Conservation (phyloP, 2,797 vertebrate species). For the Anguilla megastoma region DNA sequence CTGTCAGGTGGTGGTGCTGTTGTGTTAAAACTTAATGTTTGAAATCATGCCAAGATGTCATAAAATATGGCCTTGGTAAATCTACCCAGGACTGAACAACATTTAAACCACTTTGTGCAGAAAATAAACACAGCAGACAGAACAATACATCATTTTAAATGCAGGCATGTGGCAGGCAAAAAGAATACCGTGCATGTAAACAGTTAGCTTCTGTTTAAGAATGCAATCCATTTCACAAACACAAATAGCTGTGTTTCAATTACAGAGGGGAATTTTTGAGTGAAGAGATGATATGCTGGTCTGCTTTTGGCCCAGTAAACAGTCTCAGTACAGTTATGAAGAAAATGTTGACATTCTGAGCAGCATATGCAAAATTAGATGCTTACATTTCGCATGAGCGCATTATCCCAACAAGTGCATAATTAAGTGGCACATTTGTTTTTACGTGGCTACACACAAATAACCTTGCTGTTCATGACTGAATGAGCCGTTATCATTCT, state of each 20-base stretch:
- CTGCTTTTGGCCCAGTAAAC: background rate
- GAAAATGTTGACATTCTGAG: background rate
- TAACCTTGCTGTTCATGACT: background rate
- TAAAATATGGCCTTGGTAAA: conserved; percentile 19
- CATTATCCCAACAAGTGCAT: background rate
- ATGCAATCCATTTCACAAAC: background rate
- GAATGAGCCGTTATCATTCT: background rate
- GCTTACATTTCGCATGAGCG: background rate
- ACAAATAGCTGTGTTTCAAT: background rate
- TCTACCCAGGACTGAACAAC: background rate
- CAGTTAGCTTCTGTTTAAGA: background rate
- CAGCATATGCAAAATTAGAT: background rate
- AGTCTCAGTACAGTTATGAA: background rate
- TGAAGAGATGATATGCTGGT: background rate
- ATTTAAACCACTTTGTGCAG: background rate
- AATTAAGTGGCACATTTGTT: background rate
- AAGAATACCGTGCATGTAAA: background rate
- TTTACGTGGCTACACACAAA: background rate
- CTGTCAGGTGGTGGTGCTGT: conserved; percentile 46
- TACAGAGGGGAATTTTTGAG: background rate
- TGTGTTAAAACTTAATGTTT: conserved; percentile 18
- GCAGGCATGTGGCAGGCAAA: background rate
- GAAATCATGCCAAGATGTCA: conserved; percentile 39
- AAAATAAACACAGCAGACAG: background rate
- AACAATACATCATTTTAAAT: background rate